phyloP scores from a whole-genome alignment of 64 coral and sea anemone species.

The Porites australiensis region DNA sequence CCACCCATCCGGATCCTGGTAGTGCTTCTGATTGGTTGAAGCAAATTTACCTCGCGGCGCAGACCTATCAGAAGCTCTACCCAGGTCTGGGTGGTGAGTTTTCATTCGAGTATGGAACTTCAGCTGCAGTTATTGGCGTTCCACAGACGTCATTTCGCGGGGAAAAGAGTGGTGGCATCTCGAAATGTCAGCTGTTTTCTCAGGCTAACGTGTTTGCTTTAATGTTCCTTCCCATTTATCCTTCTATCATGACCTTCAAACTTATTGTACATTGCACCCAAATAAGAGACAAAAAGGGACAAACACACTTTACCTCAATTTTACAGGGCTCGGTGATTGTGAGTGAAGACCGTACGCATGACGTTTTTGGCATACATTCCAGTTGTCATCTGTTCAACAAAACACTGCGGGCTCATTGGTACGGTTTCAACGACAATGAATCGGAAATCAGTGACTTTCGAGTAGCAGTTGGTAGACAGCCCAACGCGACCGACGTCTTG shows the following conservation, averaged over 20 bases:
- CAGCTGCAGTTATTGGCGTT: no score
- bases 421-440: conserved; percentile 72
- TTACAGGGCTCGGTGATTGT: conserved; percentile 50
- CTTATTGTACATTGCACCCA: no score
- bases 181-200: no score
- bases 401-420: conserved; percentile 69
- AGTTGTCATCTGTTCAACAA: conserved; percentile 71
- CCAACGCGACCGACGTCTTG: conserved; percentile 44
- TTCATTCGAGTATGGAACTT: no score
- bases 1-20: no score
- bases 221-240: neutral
- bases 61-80: no score
- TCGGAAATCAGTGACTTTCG: conserved; percentile 64
- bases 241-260: neutral
- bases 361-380: conserved; percentile 62
- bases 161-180: no score
- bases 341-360: conserved; percentile 55
- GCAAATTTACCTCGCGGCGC: no score
- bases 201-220: conserved; percentile 38
- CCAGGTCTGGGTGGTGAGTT: no score
- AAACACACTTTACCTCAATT: neutral
- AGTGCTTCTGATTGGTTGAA: no score
- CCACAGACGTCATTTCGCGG: no score
- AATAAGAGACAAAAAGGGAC: no score
- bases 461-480: conserved; percentile 63